Percentiles rank a stretch among this genome's conserved stretches.
Conservation (phyloP, 1,140 invertebrate genomes). For the Zaprionus africanus region DNA sequence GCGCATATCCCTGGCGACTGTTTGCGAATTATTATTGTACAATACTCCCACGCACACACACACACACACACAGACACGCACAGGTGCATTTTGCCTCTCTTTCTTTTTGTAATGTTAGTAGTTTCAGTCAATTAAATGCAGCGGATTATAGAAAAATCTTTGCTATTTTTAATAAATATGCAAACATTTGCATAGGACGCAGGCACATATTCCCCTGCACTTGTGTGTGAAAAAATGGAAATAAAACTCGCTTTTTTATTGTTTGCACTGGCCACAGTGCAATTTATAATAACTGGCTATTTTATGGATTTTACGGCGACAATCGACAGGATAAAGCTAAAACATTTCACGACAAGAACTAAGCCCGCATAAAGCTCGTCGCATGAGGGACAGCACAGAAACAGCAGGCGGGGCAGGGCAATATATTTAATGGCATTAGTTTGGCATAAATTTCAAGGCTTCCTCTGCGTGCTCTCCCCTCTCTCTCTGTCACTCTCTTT, state of each 20-base stretch:
- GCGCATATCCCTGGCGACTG: not conserved
- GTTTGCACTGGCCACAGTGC: slow-evolving; percentile 39
- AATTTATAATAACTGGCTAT: slow-evolving; percentile 68
- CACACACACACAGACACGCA: not conserved
- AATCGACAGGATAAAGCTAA: slow-evolving; percentile 74
- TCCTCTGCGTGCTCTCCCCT: not conserved
- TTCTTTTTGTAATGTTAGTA: slow-evolving; percentile 59
- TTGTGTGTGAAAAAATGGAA: slow-evolving; percentile 7
- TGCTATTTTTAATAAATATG: slow-evolving; percentile 74
- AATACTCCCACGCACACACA: not conserved
- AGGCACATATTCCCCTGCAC: not conserved
- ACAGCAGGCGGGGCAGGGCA: slow-evolving; percentile 20
- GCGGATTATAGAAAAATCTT: slow-evolving; percentile 72
- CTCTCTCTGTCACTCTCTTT: not conserved
- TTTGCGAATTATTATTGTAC: slow-evolving; percentile 20
- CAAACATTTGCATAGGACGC: slow-evolving; percentile 69
- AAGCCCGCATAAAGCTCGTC: slow-evolving; percentile 49
- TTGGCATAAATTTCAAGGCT: slow-evolving; percentile 65
- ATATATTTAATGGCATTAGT: slow-evolving; percentile 66
- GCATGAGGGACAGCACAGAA: not conserved
- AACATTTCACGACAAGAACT: slow-evolving; percentile 70
- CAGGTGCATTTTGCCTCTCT: not conserved
- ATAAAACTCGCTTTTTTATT: slow-evolving; percentile 38
- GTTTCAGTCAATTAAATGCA: slow-evolving; percentile 75
- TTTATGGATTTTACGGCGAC: slow-evolving; percentile 70